phyloP scores from a whole-genome alignment of 2,113 vertebrate genomes.

The Dipodomys merriami region DNA sequence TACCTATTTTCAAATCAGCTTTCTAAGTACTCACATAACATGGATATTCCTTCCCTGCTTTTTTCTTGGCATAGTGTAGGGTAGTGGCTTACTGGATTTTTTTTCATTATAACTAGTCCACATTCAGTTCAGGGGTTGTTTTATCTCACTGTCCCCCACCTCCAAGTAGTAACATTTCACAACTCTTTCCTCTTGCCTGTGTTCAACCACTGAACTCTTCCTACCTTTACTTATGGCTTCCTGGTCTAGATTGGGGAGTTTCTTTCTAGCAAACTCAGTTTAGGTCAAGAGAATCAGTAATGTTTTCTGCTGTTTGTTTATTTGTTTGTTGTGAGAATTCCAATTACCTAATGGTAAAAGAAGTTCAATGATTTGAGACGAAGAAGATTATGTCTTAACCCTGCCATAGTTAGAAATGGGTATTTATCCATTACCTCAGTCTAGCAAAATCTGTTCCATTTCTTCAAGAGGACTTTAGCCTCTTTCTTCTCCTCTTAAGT shows the following conservation, averaged over 20 bases:
- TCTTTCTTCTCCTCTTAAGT: fast-evolving
- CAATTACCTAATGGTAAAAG: not conserved
- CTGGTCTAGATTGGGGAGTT: not conserved
- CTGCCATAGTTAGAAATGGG: not conserved
- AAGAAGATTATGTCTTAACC: not conserved
- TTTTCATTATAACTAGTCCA: not conserved
- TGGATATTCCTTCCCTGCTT: not conserved
- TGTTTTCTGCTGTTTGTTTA: not conserved
- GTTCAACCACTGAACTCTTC: not conserved
- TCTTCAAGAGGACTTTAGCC: not conserved
- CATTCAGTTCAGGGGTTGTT: not conserved
- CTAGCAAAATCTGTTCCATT: not conserved
- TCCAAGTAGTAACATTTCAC: not conserved
- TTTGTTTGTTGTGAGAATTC: not conserved
- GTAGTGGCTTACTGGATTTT: not conserved
- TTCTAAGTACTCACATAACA: not conserved
- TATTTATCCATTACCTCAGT: not conserved
- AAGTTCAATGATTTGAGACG: not conserved
- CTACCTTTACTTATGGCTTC: not conserved
- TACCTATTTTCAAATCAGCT: not conserved
- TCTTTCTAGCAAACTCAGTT: not conserved
- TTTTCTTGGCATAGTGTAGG: not conserved
- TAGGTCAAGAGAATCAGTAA: not conserved
- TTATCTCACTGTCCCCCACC: no score
- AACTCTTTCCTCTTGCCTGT: not conserved